phyloP scores from a whole-genome alignment of 2,888 invertebrate genomes.

The Nysson spinosus region DNA sequence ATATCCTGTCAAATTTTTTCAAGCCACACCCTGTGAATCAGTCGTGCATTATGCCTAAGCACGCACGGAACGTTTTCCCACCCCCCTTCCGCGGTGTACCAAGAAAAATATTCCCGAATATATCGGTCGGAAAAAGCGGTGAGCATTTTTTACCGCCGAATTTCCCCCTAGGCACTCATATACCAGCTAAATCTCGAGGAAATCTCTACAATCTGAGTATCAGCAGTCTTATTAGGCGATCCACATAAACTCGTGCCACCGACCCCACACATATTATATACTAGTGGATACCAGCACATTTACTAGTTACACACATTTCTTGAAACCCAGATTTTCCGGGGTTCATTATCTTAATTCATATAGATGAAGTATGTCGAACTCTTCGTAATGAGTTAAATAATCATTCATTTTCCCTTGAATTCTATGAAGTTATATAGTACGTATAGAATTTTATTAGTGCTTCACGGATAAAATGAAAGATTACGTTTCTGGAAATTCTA shows the following conservation, averaged over 20 bases:
- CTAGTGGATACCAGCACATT: constrained; percentile 8
- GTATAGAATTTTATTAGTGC: no score
- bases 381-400: no score
- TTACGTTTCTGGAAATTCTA: no score
- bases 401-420: no score
- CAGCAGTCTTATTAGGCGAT: constrained; percentile 35
- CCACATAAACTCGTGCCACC: constrained; percentile 29
- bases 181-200: constrained; percentile 23
- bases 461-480: no score
- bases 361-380: no score
- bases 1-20: constrained; percentile 38
- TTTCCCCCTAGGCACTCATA: constrained; percentile 5
- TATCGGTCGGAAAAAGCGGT: constrained; percentile 20
- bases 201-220: constrained; percentile 33
- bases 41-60: constrained; percentile 46
- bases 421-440: no score
- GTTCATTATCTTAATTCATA: no score
- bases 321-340: no score
- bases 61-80: constrained; percentile 34
- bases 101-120: constrained; percentile 43
- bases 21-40: constrained; percentile 19
- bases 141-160: constrained; percentile 32
- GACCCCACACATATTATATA: not conserved
- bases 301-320: not conserved
- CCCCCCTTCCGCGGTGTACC: not conserved